Percentiles rank a stretch among this genome's conserved stretches.
Evolutionary conservation across 2,888 invertebrate genomes (phyloP).

Genomic region (Octonoba sinensis): DNA sequence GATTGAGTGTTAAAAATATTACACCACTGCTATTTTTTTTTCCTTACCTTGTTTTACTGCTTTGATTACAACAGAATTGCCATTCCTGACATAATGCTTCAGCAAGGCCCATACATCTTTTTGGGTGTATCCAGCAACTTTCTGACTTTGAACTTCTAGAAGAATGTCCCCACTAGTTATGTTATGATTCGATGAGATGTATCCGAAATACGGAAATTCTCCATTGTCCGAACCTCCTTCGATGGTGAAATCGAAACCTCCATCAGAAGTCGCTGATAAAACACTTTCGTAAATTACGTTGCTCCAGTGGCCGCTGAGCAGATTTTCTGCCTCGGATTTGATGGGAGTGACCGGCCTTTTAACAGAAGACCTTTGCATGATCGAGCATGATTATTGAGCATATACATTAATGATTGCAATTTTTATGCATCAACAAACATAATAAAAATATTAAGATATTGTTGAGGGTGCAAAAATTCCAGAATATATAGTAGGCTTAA

Average conservation of each 20-base stretch:
- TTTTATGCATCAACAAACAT: not conserved
- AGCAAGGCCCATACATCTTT: conserved; percentile 72
- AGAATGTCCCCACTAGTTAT: conserved; percentile 71
- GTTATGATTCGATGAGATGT: conserved; percentile 56
- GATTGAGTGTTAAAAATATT: too few species aligned
- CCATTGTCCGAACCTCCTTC: conserved; percentile 74
- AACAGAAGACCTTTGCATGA: conserved; percentile 70
- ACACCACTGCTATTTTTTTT: too few species aligned
- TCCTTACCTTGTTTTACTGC: conserved; percentile 74
- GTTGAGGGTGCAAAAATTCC: not conserved
- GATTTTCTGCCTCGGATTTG: conserved; percentile 57
- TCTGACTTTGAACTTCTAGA: conserved; percentile 75
- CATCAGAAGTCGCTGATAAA: conserved; percentile 71
- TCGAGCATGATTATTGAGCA: conserved; percentile 46
- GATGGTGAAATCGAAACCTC: conserved; percentile 71
- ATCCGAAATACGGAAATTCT: conserved; percentile 71
- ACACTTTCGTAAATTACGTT: conserved; percentile 72
- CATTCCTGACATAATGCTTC: conserved; percentile 71
- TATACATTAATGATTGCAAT: not conserved
- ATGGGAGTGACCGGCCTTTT: conserved; percentile 69
- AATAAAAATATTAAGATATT: not conserved
- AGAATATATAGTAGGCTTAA: conserved; percentile 39
- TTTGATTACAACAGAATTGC: conserved; percentile 74
- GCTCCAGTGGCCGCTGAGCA: conserved; percentile 71
- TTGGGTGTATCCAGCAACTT: conserved; percentile 76